Evolutionary conservation across 2,888 invertebrate genomes (phyloP).

Genomic region (Antheraea assamensis): DNA sequence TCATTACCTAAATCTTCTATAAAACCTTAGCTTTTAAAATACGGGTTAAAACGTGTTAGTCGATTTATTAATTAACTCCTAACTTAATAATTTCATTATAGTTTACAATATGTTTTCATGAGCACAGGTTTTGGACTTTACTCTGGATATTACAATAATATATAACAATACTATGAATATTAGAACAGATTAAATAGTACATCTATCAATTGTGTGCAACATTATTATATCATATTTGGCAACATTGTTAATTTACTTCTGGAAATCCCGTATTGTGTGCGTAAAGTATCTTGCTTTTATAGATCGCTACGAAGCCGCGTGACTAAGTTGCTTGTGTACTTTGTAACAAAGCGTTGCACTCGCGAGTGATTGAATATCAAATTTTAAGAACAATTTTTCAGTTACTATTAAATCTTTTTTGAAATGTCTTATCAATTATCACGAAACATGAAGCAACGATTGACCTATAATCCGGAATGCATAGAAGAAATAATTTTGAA

Average conservation of each 20-base stretch:
- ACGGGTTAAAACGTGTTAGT: no score
- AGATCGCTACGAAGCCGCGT: not conserved
- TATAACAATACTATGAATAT: not conserved
- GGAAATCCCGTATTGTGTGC: not conserved
- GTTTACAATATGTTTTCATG: no score
- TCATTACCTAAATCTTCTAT: no score
- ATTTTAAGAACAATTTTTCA: not conserved
- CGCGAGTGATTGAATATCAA: not conserved
- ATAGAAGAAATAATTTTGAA: constrained; percentile 1
- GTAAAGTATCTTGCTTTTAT: not conserved
- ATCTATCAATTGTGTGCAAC: not conserved
- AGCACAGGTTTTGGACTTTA: not conserved
- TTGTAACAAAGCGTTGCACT: not conserved
- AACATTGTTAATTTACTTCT: not conserved
- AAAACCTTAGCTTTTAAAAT: no score
- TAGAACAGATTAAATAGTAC: not conserved
- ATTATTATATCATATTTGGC: not conserved
- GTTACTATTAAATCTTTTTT: not conserved
- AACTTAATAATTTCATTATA: no score
- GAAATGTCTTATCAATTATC: not conserved
- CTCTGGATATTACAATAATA: no score
- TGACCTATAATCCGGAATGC: constrained; percentile 1
- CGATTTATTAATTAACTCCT: no score
- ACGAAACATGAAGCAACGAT: not conserved
- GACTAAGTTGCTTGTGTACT: not conserved